These are phyloP conservation scores for Sternotherus odoratus DNA, from an alignment of 2,797 vertebrate species.

Conservation along the genomic window DNA sequence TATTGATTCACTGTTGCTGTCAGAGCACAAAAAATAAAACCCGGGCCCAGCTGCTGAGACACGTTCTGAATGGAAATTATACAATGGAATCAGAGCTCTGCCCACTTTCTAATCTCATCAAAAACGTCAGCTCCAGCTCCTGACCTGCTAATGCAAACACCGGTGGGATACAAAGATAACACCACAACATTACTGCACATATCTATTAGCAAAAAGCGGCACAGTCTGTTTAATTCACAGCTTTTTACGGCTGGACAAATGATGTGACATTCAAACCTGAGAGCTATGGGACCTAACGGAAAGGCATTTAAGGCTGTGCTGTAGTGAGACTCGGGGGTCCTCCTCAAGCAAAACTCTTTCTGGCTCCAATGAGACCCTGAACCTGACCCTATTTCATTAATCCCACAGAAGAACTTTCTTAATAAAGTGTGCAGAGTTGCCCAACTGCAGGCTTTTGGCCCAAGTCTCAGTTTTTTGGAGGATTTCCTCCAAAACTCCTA, in stretches of 20 bases:
- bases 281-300: not conserved
- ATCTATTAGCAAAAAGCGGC: conserved; percentile 2
- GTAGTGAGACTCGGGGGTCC: not conserved
- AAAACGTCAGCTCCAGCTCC: not conserved
- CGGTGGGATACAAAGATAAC: conserved; percentile 30
- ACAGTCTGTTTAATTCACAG: conserved; percentile 41
- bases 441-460: fast-evolving
- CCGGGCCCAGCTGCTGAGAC: conserved; percentile 14
- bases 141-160: conserved; percentile 58
- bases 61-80: conserved; percentile 30
- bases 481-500: not conserved
- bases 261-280: not conserved
- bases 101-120: conserved; percentile 35
- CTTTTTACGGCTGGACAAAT: conserved; percentile 30
- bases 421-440: not conserved
- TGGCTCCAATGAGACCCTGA: fast-evolving
- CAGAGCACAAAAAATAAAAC: conserved; percentile 33
- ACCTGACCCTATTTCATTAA: not conserved
- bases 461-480: fast-evolving
- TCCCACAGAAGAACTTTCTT: not conserved
- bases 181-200: not conserved
- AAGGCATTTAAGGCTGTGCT: conserved; percentile 12
- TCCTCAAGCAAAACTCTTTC: not conserved
- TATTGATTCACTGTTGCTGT: conserved; percentile 49
- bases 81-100: conserved; percentile 48